phyloP scores from a whole-genome alignment of 1,140 invertebrate species.

The Marisa cornuarietis region DNA sequence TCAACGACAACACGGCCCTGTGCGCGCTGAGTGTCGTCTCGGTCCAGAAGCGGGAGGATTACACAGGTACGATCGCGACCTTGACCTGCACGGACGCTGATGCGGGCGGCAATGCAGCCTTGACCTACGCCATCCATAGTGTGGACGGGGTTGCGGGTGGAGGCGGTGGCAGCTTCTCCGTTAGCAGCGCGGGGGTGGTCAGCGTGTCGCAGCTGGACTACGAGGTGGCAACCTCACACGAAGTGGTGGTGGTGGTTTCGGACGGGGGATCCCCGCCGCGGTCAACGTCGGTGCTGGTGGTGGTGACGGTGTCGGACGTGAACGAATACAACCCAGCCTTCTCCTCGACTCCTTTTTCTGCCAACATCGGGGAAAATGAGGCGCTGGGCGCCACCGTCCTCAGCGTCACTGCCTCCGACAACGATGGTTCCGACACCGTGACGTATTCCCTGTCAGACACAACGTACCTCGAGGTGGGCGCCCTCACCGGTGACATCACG shows the following conservation, averaged over 20 bases:
- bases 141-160: constrained; percentile 32
- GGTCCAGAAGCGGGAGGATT: constrained; percentile 28
- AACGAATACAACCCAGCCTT: constrained; percentile 48
- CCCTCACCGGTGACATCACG: constrained; percentile 17
- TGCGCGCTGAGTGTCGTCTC: constrained; percentile 34
- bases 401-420: constrained; percentile 39
- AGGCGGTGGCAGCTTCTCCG: constrained; percentile 1
- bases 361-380: constrained; percentile 33
- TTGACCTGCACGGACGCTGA: constrained; percentile 46
- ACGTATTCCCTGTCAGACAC: constrained; percentile 42
- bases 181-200: constrained; percentile 13
- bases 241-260: constrained; percentile 27
- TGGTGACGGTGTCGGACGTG: constrained; percentile 40
- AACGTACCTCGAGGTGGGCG: constrained; percentile 25
- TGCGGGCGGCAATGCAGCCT: constrained; percentile 23
- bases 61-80: constrained; percentile 21
- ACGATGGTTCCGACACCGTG: constrained; percentile 38
- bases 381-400: constrained; percentile 26
- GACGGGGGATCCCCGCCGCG: constrained; percentile 1
- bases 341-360: constrained; percentile 30
- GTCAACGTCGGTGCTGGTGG: constrained; percentile 36
- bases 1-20: constrained; percentile 45
- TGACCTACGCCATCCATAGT: constrained; percentile 38
- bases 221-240: constrained; percentile 31
- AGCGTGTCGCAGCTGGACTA: constrained; percentile 36